Evolutionary conservation across 2,113 vertebrate species (phyloP), one percentile per base, ranked within the genome.

Genomic region (Xenus cinereus): DNA sequence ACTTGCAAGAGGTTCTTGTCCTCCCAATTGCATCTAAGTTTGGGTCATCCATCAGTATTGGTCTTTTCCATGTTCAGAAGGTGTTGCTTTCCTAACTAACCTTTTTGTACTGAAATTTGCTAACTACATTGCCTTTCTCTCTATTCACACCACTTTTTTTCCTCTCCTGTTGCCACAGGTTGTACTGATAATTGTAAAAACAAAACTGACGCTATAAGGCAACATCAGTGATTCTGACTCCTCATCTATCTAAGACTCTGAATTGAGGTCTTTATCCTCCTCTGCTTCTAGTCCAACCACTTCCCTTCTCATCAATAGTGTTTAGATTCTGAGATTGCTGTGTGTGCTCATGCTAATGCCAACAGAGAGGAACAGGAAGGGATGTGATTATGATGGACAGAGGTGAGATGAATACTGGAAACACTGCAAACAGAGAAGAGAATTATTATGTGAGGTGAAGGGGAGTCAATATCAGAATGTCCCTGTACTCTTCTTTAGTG

Each of bases 351-450:
- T 87, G 35, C 33, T 95, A 63, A 84, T 75, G 27, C 69, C 66
- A 78, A 37, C n/a, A 59, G 37, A 84, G 81, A 30, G 35, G 64
- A 89, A 50, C n/a, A 75, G 35, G 64, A 78, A 81, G 30, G 33
- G 37, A 19, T 95, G 62, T 68, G 77, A 81, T 92, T 80, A 56
- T 94, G 80, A 78, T 92, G 48, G 87, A 84, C 84, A 84, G 71
- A 78, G 69, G 33, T 81, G 60, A 91, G 22, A 53, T 56, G 53
- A 92, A 41, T 16, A 4, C 22, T 92, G 79, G 53, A 75, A 94
- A 78, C 16, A 46, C 10, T 48, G 30, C 48, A 59, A 73, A 59
- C 26, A 80, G 63, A 74, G 32, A 76, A 72, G 43, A 84, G 37
- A 84, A 84, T 51, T 84, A 72, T 62, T 87, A 46, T 6, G 9